Base-by-base conservation (phyloP, 2,888 invertebrate genomes). In the Steromphala cineraria region DNA sequence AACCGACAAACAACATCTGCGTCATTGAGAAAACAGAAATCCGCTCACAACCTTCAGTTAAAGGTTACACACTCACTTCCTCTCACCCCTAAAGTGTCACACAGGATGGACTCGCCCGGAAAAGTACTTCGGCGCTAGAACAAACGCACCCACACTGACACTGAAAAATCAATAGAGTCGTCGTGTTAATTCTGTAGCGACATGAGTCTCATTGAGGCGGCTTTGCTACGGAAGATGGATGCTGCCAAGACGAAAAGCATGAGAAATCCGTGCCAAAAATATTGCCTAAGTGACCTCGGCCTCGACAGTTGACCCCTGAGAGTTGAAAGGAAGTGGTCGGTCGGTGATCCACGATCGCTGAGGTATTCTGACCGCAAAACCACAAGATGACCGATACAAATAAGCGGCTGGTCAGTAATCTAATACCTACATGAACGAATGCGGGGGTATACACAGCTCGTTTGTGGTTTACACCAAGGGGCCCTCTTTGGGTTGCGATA, bases 341-440 rank as follows among this genome's bases (percentile, higher is more conserved):
- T 28, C 62, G 24, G 24, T 13, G 28, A 62, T 62, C 62, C 28
- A 24, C 10, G 17, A 24, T 24, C 62, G 24, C 62, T 62, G 24
- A 28, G 62, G 62, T 28, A 62, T 62, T 62, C 62, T 62, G 62
- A 62, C 62, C 62, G 62, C 62, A 62, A 62, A 62, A 62, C 62
- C 62, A 24, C 62, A 62, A 28, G 28, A 24, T 62, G 62, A 62
- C 62, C 62, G 46, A 46, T 46, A 62, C 62, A 19, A 62, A 62
- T 28, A 13, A 62, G 4, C 62, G 28, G 62, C 62, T 62, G 62
- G 62, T 62, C 62, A 62, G 28, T 62, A 62, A 62, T 62, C 28
- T n/a, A 62, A 62, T 62, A 62, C 62, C 24, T 28, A 28, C 62
- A 46, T 10, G 46, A 1, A 46, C 46, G 46, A 46, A 46, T 46